Base-by-base conservation (phyloP, 1,140 invertebrate species). In the Aphelinus atriplicis region DNA sequence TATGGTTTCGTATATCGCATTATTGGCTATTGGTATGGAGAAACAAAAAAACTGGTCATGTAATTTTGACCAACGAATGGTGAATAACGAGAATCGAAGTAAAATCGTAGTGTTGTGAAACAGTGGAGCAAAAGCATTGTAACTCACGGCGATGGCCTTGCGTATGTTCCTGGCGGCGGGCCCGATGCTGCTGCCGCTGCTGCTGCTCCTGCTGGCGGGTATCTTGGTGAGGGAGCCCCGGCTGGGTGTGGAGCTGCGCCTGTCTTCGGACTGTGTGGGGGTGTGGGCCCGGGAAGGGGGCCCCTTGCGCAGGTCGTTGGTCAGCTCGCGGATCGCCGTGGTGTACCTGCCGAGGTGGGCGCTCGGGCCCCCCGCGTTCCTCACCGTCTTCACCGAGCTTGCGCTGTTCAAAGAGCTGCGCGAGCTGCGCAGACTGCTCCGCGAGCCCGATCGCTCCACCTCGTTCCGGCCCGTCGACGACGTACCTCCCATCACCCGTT, bases 331-430 rank as follows among this genome's bases (percentile, higher is more conserved):
- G 71, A 87, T 85, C 1, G 88, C 83, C 45, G 87, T 86, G 3
- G 80, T 89, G 79, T 88, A 88, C 78, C 78, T 85, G 62, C 81
- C 62, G 76, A 86, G 7, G 82, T 81, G 83, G 3, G 82, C 64
- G 71, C 84, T 86, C 0, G 87, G 83, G 1, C 91, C 89, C 0
- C 91, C 89, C 0, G 92, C 89, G 64, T 92, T 91, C 73, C 92
- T 89, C 0, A 95, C 94, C 0, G 94, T 95, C 78, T 93, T 93
- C 0, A 94, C 93, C 3, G 94, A 95, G 0, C 92, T 92, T 1
- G 93, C 91, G 82, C 94, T 95, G 79, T 95, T 95, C 46, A 96
- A 87, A 0, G 94, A 95, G 79, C 94, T 95, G 3, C 93, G 88
- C 1, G 95, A 96, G 78, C 94, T 94, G 1, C 93, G 89, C 7